Evolutionary conservation across 2,113 vertebrate species (phyloP).

Genomic region (Lepus timidus): DNA sequence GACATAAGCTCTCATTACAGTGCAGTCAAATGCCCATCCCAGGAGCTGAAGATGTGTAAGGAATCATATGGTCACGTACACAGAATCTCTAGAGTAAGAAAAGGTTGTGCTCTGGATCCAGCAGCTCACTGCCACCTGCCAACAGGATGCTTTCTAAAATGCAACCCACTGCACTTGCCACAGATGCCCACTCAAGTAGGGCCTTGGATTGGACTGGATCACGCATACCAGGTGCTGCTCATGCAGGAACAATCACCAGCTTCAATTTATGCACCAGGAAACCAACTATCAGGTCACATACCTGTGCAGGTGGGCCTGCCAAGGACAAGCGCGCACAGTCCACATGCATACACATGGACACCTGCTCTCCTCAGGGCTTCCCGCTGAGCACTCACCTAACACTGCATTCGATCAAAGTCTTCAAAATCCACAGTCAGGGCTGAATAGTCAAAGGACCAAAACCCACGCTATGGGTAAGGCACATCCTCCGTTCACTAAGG

Average conservation of each 20-base stretch:
- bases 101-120: background rate
- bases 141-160: conserved; percentile 12
- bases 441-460: background rate
- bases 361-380: background rate
- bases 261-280: background rate
- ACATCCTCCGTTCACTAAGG: no score
- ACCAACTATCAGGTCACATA: no score
- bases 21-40: no score
- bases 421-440: background rate
- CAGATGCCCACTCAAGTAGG: background rate
- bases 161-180: background rate
- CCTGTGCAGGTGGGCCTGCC: no score
- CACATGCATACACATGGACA: background rate
- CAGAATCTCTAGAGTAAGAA: background rate
- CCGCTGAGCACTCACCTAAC: background rate
- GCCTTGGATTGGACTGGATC: background rate
- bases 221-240: background rate
- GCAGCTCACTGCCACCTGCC: background rate
- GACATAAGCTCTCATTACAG: no score
- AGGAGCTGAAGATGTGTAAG: conserved; percentile 9
- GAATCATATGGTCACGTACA: background rate
- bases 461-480: background rate
- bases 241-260: background rate
- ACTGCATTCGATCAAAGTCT: background rate
- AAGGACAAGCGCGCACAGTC: background rate